A percentile compares a stretch with the other conserved stretches of the same genome.
These are phyloP conservation scores for Melanchra persicariae DNA, from an alignment of 2,888 invertebrate species.

Conservation along the genomic window DNA sequence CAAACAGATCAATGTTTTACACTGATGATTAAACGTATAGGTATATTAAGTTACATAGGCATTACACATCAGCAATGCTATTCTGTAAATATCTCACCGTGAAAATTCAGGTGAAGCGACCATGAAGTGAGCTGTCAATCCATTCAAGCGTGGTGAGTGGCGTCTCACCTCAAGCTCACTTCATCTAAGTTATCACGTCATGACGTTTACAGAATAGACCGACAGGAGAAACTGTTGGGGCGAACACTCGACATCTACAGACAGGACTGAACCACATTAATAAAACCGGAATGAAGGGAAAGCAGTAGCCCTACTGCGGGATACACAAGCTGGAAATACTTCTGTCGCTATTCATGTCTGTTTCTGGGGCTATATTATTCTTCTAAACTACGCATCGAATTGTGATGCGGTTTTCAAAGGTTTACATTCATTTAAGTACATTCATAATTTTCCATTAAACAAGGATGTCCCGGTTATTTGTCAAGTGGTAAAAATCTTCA, in stretches of 20 bases:
- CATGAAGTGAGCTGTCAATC: too few relatives aligned
- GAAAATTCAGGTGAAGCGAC: too few relatives aligned
- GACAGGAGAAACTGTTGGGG: neutral
- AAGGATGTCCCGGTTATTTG: neutral
- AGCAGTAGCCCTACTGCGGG: neutral
- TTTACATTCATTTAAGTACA: neutral
- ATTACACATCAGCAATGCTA: neutral
- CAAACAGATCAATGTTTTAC: neutral
- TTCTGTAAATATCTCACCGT: neutral
- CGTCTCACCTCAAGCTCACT: too few relatives aligned
- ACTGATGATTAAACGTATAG: neutral
- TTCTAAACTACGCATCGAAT: neutral
- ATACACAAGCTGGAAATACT: neutral
- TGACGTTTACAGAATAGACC: neutral
- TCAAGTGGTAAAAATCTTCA: neutral
- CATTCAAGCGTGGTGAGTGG: too few relatives aligned
- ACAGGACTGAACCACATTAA: neutral
- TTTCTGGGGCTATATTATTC: neutral
- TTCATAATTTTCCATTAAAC: neutral
- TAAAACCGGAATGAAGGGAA: neutral
- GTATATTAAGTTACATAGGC: neutral
- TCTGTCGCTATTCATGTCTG: neutral
- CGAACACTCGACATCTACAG: neutral
- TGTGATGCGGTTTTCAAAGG: neutral
- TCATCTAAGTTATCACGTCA: too few relatives aligned